Percentiles rank a stretch among this genome's conserved stretches.
These are phyloP conservation scores for Coracopsis vasa DNA, from an alignment of 2,113 vertebrate genomes.

Conservation along the genomic window DNA sequence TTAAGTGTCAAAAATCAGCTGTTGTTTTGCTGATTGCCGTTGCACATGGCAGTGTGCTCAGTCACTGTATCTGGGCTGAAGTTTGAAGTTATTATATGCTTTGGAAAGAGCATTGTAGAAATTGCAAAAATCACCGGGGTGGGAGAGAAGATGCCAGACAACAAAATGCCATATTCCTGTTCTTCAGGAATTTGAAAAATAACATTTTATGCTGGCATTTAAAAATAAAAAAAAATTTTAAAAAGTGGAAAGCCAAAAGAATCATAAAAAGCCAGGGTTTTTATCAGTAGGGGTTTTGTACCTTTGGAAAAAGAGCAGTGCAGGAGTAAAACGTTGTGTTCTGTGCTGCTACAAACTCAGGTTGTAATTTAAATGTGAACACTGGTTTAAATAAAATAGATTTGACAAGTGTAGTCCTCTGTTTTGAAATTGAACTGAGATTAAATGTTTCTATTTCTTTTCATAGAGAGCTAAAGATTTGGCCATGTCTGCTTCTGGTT, in stretches of 20 bases:
- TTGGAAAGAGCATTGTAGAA: not conserved
- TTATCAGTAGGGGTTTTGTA: not conserved
- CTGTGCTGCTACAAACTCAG: not conserved
- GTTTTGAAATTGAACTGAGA: not conserved
- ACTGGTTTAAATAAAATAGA: too few species aligned
- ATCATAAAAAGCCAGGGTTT: rapidly evolving
- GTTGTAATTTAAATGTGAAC: not conserved
- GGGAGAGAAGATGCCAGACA: not conserved
- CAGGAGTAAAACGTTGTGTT: not conserved
- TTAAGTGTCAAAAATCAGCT: not conserved
- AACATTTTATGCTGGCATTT: not conserved
- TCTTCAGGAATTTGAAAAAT: not conserved
- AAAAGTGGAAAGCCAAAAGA: not conserved
- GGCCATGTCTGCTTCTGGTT: slow-evolving; percentile 79
- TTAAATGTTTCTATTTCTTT: not conserved
- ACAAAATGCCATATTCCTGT: not conserved
- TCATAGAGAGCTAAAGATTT: slow-evolving; percentile 86
- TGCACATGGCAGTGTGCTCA: not conserved
- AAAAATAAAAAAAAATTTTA: not conserved
- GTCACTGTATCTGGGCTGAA: not conserved
- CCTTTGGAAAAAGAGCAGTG: not conserved
- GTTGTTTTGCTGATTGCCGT: not conserved
- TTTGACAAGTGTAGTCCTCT: not conserved
- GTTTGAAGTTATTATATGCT: not conserved
- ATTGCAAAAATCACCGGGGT: not conserved